These are phyloP conservation scores for Anas flavirostris DNA, from an alignment of 2,797 vertebrate genomes.

Conservation along the genomic window DNA sequence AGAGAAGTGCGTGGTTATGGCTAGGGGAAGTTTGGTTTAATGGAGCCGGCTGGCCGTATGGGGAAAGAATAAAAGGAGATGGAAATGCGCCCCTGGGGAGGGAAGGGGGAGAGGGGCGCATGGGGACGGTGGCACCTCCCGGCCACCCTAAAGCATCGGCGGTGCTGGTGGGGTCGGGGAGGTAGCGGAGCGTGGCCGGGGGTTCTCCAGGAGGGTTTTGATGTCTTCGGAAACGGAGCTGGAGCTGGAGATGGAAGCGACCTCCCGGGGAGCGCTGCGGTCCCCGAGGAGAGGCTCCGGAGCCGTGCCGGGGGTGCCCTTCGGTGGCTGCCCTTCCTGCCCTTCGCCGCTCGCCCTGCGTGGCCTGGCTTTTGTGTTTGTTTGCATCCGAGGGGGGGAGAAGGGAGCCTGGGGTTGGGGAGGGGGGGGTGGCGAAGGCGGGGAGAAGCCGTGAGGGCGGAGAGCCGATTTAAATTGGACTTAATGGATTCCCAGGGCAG, in stretches of 20 bases:
- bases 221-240: constrained; percentile 26
- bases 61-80: neutral
- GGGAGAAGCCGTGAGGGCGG: constrained; percentile 63
- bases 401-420: neutral
- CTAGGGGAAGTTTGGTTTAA: constrained; percentile 47
- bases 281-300: neutral
- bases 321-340: constrained; percentile 15
- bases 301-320: neutral
- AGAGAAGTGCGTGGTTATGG: neutral
- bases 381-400: constrained; percentile 19
- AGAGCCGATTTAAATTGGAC: constrained; percentile 69
- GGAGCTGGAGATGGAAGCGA: neutral
- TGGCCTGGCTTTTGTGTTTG: constrained; percentile 56
- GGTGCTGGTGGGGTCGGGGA: neutral
- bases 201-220: neutral
- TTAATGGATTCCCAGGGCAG: constrained; percentile 74
- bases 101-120: neutral
- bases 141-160: fast-evolving
- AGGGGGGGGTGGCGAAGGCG: neutral
- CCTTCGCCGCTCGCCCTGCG: constrained; percentile 29
- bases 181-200: neutral
- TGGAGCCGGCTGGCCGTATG: neutral
- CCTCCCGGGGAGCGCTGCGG: neutral
- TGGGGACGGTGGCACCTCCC: fast-evolving
- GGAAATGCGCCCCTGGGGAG: neutral